These are phyloP conservation scores for Penelope pileata DNA, from an alignment of 2,113 vertebrate species.

Conservation along the genomic window DNA sequence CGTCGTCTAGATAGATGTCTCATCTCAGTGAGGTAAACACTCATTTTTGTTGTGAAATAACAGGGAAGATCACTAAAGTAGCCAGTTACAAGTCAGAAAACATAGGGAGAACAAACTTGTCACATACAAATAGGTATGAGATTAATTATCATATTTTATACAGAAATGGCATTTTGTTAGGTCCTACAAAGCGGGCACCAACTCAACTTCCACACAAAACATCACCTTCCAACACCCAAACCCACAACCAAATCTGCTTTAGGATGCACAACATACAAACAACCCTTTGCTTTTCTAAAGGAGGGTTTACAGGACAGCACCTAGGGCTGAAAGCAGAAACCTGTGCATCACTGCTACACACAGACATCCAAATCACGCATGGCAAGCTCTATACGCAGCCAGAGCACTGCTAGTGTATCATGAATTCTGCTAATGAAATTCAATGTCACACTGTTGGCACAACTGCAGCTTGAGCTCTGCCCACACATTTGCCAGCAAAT, in stretches of 20 bases:
- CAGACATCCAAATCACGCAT: neutral
- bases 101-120: neutral
- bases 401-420: neutral
- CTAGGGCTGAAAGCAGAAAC: neutral
- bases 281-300: neutral
- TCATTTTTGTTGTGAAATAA: neutral
- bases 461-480: constrained; percentile 10
- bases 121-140: neutral
- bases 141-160: neutral
- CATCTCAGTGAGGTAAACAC: neutral
- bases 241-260: neutral
- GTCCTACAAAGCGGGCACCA: neutral
- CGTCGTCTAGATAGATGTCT: neutral
- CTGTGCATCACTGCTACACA: neutral
- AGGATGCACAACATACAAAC: neutral
- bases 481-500: neutral
- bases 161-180: neutral
- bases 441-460: constrained; percentile 9
- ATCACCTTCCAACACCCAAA: neutral
- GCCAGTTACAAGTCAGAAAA: neutral
- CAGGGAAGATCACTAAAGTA: neutral
- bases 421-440: constrained; percentile 10
- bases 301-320: neutral
- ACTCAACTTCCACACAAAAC: neutral
- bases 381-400: neutral